These are phyloP conservation scores for Monomorium pharaonis DNA, from an alignment of 1,140 invertebrate species.

Conservation along the genomic window DNA sequence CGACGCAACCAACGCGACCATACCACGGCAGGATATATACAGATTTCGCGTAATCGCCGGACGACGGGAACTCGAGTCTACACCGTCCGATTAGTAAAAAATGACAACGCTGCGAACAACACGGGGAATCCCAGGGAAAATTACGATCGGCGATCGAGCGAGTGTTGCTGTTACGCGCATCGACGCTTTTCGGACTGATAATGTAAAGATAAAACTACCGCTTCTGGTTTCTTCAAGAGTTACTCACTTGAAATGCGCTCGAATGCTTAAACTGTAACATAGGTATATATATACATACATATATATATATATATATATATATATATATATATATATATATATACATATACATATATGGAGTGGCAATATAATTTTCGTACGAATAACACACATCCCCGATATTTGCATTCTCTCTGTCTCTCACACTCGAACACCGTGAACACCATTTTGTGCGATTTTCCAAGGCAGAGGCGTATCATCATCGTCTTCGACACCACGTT, in stretches of 20 bases:
- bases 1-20: not conserved
- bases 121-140: not conserved
- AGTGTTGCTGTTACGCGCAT: slow-evolving; percentile 16
- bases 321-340: slow-evolving; percentile 22
- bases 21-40: slow-evolving; percentile 15
- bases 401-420: slow-evolving; percentile 66
- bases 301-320: not conserved
- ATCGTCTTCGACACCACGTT: not conserved
- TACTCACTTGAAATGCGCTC: slow-evolving; percentile 43
- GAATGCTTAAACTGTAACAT: slow-evolving; percentile 57
- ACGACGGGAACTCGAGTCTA: slow-evolving; percentile 20
- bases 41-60: slow-evolving; percentile 20
- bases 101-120: not conserved
- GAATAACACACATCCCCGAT: slow-evolving; percentile 56
- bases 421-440: slow-evolving; percentile 53
- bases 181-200: slow-evolving; percentile 49
- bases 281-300: slow-evolving; percentile 10
- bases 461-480: not conserved
- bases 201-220: slow-evolving; percentile 41
- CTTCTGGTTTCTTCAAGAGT: slow-evolving; percentile 43
- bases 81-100: slow-evolving; percentile 38
- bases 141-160: slow-evolving; percentile 22
- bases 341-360: slow-evolving; percentile 39
- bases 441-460: not conserved
- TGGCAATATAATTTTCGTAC: slow-evolving; percentile 62